Percentiles rank a stretch among this genome's conserved stretches.
These are phyloP conservation scores for Trogon surrucura DNA, from an alignment of 2,113 vertebrate genomes.

Conservation along the genomic window DNA sequence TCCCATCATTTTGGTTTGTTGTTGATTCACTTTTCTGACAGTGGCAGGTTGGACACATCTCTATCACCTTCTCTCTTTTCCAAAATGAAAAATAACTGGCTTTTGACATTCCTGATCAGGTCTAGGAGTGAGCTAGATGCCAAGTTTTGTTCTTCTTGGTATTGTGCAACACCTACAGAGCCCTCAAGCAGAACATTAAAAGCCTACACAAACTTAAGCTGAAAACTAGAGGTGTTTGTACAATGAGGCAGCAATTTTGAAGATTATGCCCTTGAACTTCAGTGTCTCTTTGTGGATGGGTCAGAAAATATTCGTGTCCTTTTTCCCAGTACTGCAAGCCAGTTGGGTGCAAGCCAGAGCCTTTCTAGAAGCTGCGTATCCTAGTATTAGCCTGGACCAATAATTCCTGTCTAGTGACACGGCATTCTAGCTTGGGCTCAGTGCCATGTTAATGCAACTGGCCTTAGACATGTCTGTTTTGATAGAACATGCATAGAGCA, in stretches of 20 bases:
- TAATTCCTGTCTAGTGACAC: conserved; percentile 25
- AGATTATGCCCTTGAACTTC: conserved; percentile 21
- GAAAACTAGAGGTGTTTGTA: conserved; percentile 34
- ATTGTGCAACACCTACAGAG: not conserved
- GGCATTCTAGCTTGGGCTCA: not conserved
- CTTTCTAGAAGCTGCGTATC: not conserved
- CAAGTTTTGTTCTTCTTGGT: not conserved
- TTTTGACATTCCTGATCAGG: not conserved
- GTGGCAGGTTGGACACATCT: not conserved
- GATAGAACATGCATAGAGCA: rapidly evolving
- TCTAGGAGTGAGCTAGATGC: not conserved
- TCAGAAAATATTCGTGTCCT: conserved; percentile 16
- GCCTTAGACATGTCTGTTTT: not conserved
- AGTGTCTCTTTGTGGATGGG: not conserved
- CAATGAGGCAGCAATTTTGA: conserved; percentile 41
- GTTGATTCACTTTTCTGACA: not conserved
- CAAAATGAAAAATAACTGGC: not conserved
- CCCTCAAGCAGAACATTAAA: conserved; percentile 32
- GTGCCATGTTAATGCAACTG: not conserved
- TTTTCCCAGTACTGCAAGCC: conserved; percentile 11
- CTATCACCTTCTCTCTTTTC: not conserved
- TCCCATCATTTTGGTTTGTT: not conserved
- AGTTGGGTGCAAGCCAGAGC: conserved; percentile 16
- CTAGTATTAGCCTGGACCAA: not conserved
- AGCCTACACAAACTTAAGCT: conserved; percentile 15